phyloP scores from a whole-genome alignment of 2,113 vertebrate genomes.

The Rhadina sibilatrix region DNA sequence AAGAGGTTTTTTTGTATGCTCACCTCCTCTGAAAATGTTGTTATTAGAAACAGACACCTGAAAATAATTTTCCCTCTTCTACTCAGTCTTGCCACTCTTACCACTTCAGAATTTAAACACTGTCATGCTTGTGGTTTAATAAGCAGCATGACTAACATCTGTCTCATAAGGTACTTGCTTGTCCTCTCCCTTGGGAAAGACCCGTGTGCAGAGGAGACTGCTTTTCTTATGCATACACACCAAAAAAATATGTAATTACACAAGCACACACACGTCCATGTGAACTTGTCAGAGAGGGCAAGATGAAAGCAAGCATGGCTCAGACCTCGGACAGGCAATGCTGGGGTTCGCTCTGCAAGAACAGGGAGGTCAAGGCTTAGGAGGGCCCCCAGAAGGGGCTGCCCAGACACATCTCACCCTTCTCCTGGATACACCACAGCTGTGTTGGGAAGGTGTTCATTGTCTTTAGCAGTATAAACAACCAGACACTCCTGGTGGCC shows the following conservation, averaged over 20 bases:
- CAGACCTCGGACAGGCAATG: neutral
- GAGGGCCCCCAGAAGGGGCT: neutral
- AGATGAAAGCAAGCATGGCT: neutral
- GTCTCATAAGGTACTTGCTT: neutral
- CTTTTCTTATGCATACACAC: neutral
- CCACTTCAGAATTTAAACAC: neutral
- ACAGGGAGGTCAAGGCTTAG: rapidly evolving
- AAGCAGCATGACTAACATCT: slow-evolving; percentile 1
- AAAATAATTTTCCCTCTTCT: neutral
- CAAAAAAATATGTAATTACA: neutral
- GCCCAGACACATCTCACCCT: neutral
- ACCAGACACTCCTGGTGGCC: neutral
- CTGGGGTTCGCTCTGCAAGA: neutral
- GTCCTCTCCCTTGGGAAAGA: neutral
- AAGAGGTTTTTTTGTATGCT: neutral
- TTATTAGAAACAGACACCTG: neutral
- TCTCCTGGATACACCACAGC: neutral
- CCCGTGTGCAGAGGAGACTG: neutral
- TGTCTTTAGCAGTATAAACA: neutral
- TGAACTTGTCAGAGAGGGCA: neutral
- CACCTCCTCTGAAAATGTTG: neutral
- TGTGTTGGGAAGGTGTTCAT: neutral
- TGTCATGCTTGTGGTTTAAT: neutral
- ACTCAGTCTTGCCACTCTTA: neutral
- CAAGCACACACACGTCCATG: neutral